Evolutionary conservation across 2,797 vertebrate genomes (phyloP).

Genomic region (Scomberomorus guttatus): DNA sequence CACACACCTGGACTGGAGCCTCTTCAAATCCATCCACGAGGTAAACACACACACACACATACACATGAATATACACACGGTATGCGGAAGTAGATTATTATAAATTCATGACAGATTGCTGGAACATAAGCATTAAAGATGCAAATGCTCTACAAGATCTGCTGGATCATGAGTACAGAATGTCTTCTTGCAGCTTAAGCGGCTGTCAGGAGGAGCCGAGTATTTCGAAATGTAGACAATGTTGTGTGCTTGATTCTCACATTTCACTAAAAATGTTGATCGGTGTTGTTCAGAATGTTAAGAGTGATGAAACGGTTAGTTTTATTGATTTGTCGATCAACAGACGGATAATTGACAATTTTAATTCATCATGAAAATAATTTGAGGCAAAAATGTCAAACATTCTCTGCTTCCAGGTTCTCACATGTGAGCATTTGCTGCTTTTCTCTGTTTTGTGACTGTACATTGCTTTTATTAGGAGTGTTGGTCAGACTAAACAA

Average conservation of each 20-base stretch:
- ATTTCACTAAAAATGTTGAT: no score
- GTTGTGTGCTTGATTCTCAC: neutral
- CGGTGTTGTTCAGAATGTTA: no score
- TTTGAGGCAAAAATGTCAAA: no score
- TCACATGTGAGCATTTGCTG: neutral
- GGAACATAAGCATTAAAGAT: constrained; percentile 51
- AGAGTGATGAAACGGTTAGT: no score
- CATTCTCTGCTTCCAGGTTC: neutral
- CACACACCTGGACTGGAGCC: constrained; percentile 96
- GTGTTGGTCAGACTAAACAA: neutral
- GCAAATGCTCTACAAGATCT: constrained; percentile 40
- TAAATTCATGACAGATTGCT: constrained; percentile 45
- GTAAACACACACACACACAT: constrained; percentile 74
- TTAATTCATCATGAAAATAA: no score
- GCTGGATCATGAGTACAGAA: constrained; percentile 40
- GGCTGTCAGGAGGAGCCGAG: constrained; percentile 21
- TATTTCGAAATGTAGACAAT: neutral
- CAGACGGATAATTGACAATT: no score
- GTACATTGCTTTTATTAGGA: neutral
- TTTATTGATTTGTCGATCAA: no score
- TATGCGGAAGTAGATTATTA: constrained; percentile 13
- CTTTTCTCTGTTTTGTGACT: neutral
- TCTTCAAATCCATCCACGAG: constrained; percentile 98
- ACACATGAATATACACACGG: neutral
- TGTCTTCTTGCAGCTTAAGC: constrained; percentile 32